These are phyloP conservation scores for Rhagonycha lutea DNA, from an alignment of 2,888 invertebrate species.

Conservation along the genomic window DNA sequence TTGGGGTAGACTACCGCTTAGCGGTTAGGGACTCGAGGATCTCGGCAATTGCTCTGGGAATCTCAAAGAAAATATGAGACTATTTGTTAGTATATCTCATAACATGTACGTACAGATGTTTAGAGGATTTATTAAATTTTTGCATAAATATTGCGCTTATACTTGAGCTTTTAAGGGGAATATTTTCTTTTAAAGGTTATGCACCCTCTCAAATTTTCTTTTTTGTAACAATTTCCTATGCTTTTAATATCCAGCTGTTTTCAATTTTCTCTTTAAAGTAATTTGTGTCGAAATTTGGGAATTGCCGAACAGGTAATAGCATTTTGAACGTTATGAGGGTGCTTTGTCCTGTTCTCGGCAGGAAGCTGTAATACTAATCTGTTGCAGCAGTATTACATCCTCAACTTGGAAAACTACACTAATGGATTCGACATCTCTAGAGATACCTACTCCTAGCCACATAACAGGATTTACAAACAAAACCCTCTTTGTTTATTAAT, in stretches of 20 bases:
- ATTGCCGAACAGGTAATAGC: constrained; percentile 3
- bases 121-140: constrained; percentile 36
- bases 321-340: constrained; percentile 11
- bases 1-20: constrained; percentile 31
- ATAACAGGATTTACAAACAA: constrained; percentile 23
- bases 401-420: constrained; percentile 29
- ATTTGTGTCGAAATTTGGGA: constrained; percentile 15
- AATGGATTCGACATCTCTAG: constrained; percentile 25
- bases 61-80: constrained; percentile 21
- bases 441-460: constrained; percentile 18
- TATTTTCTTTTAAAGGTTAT: not conserved
- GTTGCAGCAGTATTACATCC: constrained; percentile 25
- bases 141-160: constrained; percentile 27
- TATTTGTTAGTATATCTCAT: constrained; percentile 23
- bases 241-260: constrained; percentile 29
- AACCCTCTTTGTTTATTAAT: constrained; percentile 28
- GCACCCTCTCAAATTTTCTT: constrained; percentile 1
- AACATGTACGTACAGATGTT: constrained; percentile 33
- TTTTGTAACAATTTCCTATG: constrained; percentile 9
- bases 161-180: constrained; percentile 8
- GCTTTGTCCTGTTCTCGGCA: constrained; percentile 24
- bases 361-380: constrained; percentile 28
- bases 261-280: constrained; percentile 22
- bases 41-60: constrained; percentile 29
- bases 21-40: constrained; percentile 33